Percentiles rank a stretch among this genome's conserved stretches.
Conservation (phyloP, 2,113 vertebrate genomes). For the Oryzias javanicus region DNA sequence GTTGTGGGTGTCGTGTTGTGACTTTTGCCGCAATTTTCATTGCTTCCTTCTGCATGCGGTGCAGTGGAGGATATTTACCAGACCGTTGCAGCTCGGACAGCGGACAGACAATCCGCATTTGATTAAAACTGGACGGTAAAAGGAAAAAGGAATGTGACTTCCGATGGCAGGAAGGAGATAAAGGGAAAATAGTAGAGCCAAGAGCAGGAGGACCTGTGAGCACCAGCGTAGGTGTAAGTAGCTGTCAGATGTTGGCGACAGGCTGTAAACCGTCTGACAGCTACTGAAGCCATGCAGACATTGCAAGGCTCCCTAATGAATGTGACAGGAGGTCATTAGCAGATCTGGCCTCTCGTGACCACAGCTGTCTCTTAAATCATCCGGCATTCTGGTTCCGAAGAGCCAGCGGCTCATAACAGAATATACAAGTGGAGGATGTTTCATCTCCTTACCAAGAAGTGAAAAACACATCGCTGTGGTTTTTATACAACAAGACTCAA, state of each 20-base stretch:
- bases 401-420: constrained; percentile 16
- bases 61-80: constrained; percentile 2
- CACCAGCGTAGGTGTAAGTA: constrained; percentile 35
- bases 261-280: constrained; percentile 48
- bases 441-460: background rate
- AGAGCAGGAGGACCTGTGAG: constrained; percentile 11
- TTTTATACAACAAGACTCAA: background rate
- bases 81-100: background rate
- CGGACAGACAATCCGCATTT: background rate
- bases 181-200: constrained; percentile 3
- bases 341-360: constrained; percentile 52
- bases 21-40: constrained; percentile 1
- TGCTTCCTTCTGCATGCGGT: constrained; percentile 9
- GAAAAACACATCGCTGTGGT: background rate
- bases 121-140: background rate
- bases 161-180: background rate
- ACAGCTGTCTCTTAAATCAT: constrained; percentile 63
- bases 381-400: constrained; percentile 31
- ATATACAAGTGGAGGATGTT: background rate
- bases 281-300: constrained; percentile 54
- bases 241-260: constrained; percentile 55
- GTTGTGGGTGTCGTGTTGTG: too few species aligned
- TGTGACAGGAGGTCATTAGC: constrained; percentile 63
- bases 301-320: constrained; percentile 59
- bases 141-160: background rate